Percentiles rank a stretch among this genome's conserved stretches.
These are phyloP conservation scores for Miltochrista miniata DNA, from an alignment of 2,888 invertebrate genomes.

Conservation along the genomic window DNA sequence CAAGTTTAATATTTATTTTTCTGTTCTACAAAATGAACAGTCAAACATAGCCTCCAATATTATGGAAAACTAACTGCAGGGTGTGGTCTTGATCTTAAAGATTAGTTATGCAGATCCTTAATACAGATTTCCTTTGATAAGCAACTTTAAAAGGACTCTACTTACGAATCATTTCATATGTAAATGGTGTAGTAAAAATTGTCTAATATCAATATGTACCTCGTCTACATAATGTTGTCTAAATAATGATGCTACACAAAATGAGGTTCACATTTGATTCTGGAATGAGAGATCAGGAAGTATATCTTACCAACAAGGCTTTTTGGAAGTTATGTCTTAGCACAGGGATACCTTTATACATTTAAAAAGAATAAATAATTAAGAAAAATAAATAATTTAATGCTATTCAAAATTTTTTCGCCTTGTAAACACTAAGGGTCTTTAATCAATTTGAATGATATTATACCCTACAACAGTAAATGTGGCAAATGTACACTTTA, in stretches of 20 bases:
- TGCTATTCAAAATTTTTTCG: not conserved
- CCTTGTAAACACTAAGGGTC: no score
- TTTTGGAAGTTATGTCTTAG: constrained; percentile 51
- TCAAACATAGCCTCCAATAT: no score
- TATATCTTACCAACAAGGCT: constrained; percentile 50
- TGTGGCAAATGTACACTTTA: constrained; percentile 3
- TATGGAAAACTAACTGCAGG: no score
- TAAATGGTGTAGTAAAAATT: not conserved
- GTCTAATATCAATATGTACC: constrained; percentile 6
- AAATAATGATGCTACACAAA: constrained; percentile 49
- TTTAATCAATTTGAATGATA: constrained; percentile 1
- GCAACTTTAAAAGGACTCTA: no score
- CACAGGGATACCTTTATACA: constrained; percentile 1
- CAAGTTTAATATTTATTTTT: no score
- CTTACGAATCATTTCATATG: no score
- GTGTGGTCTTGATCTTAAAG: no score
- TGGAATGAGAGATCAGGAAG: constrained; percentile 70
- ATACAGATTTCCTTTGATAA: no score
- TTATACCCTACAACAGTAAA: not conserved
- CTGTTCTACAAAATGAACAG: no score
- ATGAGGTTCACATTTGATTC: constrained; percentile 62
- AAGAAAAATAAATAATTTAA: constrained; percentile 8
- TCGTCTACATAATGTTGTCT: constrained; percentile 8
- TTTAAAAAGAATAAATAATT: no score
- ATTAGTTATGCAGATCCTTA: no score